phyloP scores from a whole-genome alignment of 2,113 vertebrate genomes.

The Scopus umbretta region DNA sequence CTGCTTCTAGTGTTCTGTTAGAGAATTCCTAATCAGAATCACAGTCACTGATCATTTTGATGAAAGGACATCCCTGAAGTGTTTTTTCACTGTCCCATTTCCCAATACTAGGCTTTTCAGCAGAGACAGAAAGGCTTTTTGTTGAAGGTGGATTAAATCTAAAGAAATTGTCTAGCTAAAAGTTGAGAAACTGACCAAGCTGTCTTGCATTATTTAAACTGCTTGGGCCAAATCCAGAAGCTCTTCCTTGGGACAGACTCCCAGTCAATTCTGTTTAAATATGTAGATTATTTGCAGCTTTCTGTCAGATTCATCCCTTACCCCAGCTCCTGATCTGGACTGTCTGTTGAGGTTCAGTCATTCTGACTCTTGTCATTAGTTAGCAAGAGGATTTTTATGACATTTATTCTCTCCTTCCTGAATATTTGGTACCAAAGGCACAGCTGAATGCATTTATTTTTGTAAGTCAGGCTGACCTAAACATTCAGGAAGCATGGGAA shows the following conservation, averaged over 20 bases:
- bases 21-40: neutral
- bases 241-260: neutral
- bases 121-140: neutral
- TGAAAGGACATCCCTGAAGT: neutral
- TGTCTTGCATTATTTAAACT: neutral
- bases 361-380: neutral
- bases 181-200: neutral
- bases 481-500: neutral
- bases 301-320: neutral
- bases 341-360: neutral
- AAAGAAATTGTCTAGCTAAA: neutral
- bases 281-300: neutral
- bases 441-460: neutral
- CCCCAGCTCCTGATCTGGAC: neutral
- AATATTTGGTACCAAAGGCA: neutral
- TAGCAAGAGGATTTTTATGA: neutral
- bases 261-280: neutral
- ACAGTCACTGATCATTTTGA: neutral
- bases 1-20: neutral
- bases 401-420: neutral
- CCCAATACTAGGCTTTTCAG: neutral
- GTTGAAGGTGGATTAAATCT: neutral
- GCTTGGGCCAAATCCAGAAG: neutral
- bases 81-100: neutral
- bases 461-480: neutral